Base-by-base conservation (phyloP, 1,140 invertebrate species). In the Diploscapter pachys region DNA sequence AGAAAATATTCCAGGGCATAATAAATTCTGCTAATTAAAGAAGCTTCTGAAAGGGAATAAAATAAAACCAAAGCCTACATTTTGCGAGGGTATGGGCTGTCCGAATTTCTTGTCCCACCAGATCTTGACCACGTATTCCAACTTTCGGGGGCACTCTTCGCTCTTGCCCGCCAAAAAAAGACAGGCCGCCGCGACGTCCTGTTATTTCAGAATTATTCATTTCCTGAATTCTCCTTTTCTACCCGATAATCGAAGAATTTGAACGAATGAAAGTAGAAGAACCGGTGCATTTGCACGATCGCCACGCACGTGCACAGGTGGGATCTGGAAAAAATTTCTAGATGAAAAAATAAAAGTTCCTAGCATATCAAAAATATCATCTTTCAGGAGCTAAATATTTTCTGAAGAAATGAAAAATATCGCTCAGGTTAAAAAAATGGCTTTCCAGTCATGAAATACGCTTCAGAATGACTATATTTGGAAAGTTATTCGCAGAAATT, bases 21-120 rank as follows among this genome's bases (percentile, higher is more conserved):
- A 66, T 13, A 65, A 71, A n/a, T 11, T 9, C 8, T 61, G 62
- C 11, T 64, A 8, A 71, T 50, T 31, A 6, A 31, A 13, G 52
- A 31, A 68, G 56, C 51, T 51, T 31, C 13, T 53, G 9, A 68
- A 68, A 56, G 13, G 5, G 51, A 56, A 31, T 9, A 68, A 68
- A n/a, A n/a, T 50, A 2, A 68, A 68, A 48, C n/a, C 2, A 13
- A 68, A n/a, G 50, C n/a, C n/a, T 31, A 8, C 13, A 56, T 48
- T n/a, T 51, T 68, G 11, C 66, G 5, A 6, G 66, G n/a, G 13
- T 5, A 72, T 49, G 50, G 49, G 11, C 5, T 13, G 59, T 50
- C n/a, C 71, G 71, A 72, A 72, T 48, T 72, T 72, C 64, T 57
- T 62, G 4, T 4, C 59, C 71, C 71, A 72, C 71, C 71, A 72